phyloP scores from a whole-genome alignment of 2,888 invertebrate species.

The Ceramica pisi region DNA sequence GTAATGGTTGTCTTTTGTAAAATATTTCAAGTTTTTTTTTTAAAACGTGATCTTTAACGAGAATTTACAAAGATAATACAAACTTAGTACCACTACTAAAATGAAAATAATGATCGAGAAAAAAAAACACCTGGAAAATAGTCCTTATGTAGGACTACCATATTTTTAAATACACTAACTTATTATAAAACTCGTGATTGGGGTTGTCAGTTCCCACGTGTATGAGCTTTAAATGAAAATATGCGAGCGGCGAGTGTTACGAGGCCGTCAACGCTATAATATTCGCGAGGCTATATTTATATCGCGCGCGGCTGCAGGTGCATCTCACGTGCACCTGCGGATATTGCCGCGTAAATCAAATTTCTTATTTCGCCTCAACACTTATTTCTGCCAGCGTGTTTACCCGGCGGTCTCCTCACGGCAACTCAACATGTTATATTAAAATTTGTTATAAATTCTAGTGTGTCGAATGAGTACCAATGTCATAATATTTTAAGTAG shows the following conservation, averaged over 20 bases:
- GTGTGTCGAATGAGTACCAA: neutral
- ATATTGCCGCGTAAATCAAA: conserved; percentile 88
- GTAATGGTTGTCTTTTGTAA: conserved; percentile 30
- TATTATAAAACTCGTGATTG: conserved; percentile 70
- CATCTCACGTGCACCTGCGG: conserved; percentile 85
- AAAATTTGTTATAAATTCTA: conserved; percentile 34
- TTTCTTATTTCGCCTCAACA: conserved; percentile 85
- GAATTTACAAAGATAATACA: neutral
- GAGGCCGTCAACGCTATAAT: conserved; percentile 75
- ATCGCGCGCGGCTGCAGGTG: conserved; percentile 65
- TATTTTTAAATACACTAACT: conserved; percentile 7
- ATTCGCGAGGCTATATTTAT: conserved; percentile 71
- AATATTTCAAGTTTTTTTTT: conserved; percentile 4
- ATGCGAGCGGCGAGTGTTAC: conserved; percentile 70
- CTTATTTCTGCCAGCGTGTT: conserved; percentile 74
- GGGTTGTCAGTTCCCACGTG: conserved; percentile 61
- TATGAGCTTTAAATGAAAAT: conserved; percentile 77
- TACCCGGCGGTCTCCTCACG: conserved; percentile 48
- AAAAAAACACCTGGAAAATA: neutral
- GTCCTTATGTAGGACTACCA: too few species aligned
- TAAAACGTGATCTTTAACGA: neutral
- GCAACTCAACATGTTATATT: conserved; percentile 33
- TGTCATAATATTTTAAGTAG: neutral
- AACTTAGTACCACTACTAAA: too few species aligned
- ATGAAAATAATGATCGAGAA: neutral